Base-by-base conservation (phyloP, 2,797 vertebrate genomes). In the Synaphobranchus kaupii region DNA sequence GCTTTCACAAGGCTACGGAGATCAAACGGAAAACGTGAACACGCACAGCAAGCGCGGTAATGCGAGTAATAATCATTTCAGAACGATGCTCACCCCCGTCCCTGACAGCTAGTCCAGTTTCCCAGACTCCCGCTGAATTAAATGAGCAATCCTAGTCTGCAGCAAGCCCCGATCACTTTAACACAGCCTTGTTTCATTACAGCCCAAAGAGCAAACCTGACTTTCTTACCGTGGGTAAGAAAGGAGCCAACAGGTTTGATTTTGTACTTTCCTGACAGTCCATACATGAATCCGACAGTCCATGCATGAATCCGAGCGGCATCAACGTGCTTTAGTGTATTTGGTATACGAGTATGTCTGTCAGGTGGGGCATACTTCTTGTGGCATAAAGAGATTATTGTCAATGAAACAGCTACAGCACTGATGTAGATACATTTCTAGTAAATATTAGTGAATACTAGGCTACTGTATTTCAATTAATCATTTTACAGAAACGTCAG, bases 11-110 rank as follows among this genome's bases (percentile, higher is more conserved):
- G 52, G 52, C 68, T 78, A 80, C 15, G 4, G 71, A 13, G 25
- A 86, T 78, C 50, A 25, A 73, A 86, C 8, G 25, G 7, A 44
- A 78, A 78, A 78, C 15, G 34, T 50, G n/a, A 52, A 52, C 85
- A 56, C 22, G 12, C 31, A 44, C 71, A 56, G 52, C 28, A 58
- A 31, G 31, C 71, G 0, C 12, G 39, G 85, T n/a, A 76, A 28
- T 73, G 84, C 8, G 31, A 8, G 39, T 47, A 44, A 84, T 39
- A 71, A 71, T 34, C 8, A 71, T 15, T 71, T 39, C 6, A 22
- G 58, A 83, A 84, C 25, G 63, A 71, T 85, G 84, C 44, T 71
- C 63, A 44, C 60, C 22, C 84, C 52, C 28, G 63, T 47, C 66
- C 31, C 83, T 34, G 83, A 25, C 83, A 84, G 56, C 20, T 84